Evolutionary conservation across 1,140 invertebrate genomes (phyloP), one percentile per base, ranked within the genome.

Genomic region (Colletes gigas): DNA sequence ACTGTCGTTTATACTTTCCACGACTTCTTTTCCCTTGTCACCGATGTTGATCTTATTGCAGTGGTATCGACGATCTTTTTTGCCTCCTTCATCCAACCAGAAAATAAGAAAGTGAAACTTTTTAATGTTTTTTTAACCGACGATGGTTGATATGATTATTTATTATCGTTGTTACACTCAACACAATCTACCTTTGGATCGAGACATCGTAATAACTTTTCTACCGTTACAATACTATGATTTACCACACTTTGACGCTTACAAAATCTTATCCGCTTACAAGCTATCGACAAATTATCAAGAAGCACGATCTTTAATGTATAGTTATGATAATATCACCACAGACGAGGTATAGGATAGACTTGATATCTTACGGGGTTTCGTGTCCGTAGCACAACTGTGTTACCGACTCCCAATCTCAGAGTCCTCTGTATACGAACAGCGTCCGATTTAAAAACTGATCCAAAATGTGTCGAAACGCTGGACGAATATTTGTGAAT

Each of bases 1-100:
- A 65, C 95, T 93, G 67, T 95, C 94, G 80, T 94, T 92, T 87
- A 93, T 90, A 21, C 82, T 89, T n/a, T 93, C 90, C 5, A 91
- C 10, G 8, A 91, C 69, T n/a, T 93, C 92, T 52, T 79, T 91
- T 21, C 88, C 89, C 52, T 90, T 92, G 47, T 93, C 90, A 5
- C 89, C 92, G 6, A 91, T 68, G 72, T 89, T 92, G 12, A 89
- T 81, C 80, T 79, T 87, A 50, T 91, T 92, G 44, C 81, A 79
- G 39, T 87, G n/a, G 54, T 82, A 62, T 14, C 82, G 83, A 52
- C 81, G 83, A 30, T 72, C 74, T 57, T 83, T 88, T 19, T 84
- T 85, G 21, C 65, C 52, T 21, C 50, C 78, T 83, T 72, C 9
- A 44, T 73, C 3, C 0, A 65, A 54, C 0, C n/a, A 60, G 57